Evolutionary conservation across 2,888 invertebrate species (phyloP), one percentile per base, ranked within the genome.

Genomic region (Eupithecia pulchellata): DNA sequence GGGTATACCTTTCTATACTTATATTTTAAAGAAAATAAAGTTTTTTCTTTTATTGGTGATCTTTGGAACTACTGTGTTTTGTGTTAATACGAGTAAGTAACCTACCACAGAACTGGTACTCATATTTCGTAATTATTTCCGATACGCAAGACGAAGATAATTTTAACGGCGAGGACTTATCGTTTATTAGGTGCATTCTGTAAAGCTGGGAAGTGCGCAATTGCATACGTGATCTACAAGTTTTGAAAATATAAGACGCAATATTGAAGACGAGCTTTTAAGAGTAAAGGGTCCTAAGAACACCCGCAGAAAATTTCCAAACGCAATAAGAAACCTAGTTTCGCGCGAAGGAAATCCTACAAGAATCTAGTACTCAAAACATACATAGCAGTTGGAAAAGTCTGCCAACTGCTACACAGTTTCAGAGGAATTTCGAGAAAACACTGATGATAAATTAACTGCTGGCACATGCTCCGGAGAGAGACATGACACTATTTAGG

Each of bases 401-500:
- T 52, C 25, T 52, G 25, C 52, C 25, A 52, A 52, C 11, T 25
- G 9, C 25, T 30, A 6, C n/a, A 60, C 4, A 60, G 8, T 61
- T 61, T 20, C 57, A 32, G n/a, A 61, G 20, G 29, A 30, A 32
- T 30, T 34, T 20, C 17, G 4, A 34, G 61, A 34, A 61, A 61
- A 32, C 61, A 32, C 34, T 9, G 20, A 36, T 34, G 20, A 29
- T 57, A 57, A 20, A 60, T 20, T 60, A 34, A 25, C n/a, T 34
- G 20, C 32, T 61, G 61, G 61, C 61, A 61, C n/a, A 3, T 25
- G 61, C 32, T 13, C 25, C n/a, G 60, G 60, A 30, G 32, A 58
- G 58, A 60, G 47, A 58, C 34, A 63, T 66, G 61, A 67, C 32
- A 64, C 32, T 34, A 64, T 42, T 73, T 61, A 69, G 67, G 69